Conservation (phyloP, 2,888 invertebrate species). For the Idaea aversata region DNA sequence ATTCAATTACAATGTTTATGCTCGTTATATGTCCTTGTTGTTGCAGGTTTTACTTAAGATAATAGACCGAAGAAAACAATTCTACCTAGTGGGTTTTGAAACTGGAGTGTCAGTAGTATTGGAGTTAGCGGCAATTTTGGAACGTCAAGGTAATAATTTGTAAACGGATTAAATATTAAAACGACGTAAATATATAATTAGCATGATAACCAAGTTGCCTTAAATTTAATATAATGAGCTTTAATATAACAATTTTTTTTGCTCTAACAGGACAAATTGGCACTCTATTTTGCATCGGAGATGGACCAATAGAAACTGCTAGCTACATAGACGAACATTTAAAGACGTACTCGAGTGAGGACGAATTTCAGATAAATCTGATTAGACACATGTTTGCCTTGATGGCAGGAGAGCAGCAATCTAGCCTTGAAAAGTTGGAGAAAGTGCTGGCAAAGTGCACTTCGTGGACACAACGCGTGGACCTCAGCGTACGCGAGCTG, state of each 20-base stretch:
- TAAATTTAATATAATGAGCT: too few relatives aligned
- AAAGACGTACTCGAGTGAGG: slow-evolving; percentile 31
- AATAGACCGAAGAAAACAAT: slow-evolving; percentile 32
- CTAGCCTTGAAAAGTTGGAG: slow-evolving; percentile 21
- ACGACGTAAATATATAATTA: too few relatives aligned
- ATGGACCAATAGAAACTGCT: slow-evolving; percentile 17
- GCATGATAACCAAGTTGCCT: neutral
- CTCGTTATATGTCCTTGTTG: neutral
- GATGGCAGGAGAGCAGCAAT: slow-evolving; percentile 28
- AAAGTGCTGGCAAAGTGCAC: slow-evolving; percentile 16
- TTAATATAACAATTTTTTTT: too few relatives aligned
- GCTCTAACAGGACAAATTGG: slow-evolving; percentile 42
- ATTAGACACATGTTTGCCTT: slow-evolving; percentile 46
- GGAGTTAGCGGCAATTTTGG: slow-evolving; percentile 52
- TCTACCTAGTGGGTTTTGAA: slow-evolving; percentile 55
- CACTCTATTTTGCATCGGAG: slow-evolving; percentile 50
- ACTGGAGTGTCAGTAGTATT: slow-evolving; percentile 49
- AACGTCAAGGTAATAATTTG: slow-evolving; percentile 42
- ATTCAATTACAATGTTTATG: too few relatives aligned
- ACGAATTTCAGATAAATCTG: slow-evolving; percentile 22
- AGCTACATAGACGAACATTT: slow-evolving; percentile 37
- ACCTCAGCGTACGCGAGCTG: slow-evolving; percentile 39
- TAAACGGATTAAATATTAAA: too few relatives aligned
- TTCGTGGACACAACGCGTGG: slow-evolving; percentile 39
- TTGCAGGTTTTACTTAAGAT: slow-evolving; percentile 43